Evolutionary conservation across 2,888 invertebrate genomes (phyloP).

Genomic region (Ligdia adustata): DNA sequence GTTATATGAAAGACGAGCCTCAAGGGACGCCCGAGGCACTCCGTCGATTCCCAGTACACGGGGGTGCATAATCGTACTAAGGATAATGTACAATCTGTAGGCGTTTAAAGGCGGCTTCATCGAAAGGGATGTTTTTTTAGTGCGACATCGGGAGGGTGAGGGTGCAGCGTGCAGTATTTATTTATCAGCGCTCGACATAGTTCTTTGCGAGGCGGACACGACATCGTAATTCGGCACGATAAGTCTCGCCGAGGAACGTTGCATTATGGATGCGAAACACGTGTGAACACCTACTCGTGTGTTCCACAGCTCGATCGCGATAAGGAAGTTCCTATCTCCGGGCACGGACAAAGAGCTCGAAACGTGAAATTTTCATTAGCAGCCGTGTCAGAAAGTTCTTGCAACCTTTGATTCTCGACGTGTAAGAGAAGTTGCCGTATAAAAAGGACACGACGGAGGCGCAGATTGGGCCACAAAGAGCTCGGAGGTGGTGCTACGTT

Average conservation of each 20-base stretch:
- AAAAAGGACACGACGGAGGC: conserved; percentile 79
- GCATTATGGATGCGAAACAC: conserved; percentile 75
- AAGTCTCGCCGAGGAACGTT: conserved; percentile 50
- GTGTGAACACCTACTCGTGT: conserved; percentile 58
- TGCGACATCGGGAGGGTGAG: conserved; percentile 80
- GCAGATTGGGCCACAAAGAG: conserved; percentile 84
- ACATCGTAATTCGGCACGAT: conserved; percentile 70
- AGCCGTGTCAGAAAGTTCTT: conserved; percentile 75
- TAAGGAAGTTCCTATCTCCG: conserved; percentile 72
- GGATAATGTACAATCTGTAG: conserved; percentile 85
- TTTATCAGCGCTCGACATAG: conserved; percentile 76
- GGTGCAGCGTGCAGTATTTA: conserved; percentile 84
- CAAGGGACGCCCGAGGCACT: conserved; percentile 72
- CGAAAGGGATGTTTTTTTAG: conserved; percentile 84
- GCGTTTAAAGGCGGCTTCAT: conserved; percentile 83
- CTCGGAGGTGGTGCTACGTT: conserved; percentile 78
- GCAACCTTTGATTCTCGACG: conserved; percentile 78
- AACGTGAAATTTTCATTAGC: conserved; percentile 82
- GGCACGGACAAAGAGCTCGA: conserved; percentile 70
- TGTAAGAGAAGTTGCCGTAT: conserved; percentile 76
- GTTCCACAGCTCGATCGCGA: conserved; percentile 69
- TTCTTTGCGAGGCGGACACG: conserved; percentile 73
- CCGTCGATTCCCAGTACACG: conserved; percentile 80
- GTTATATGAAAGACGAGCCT: conserved; percentile 80
- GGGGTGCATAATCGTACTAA: conserved; percentile 84